These are phyloP conservation scores for Papilio protenor DNA, from an alignment of 2,888 invertebrate genomes.

Conservation along the genomic window DNA sequence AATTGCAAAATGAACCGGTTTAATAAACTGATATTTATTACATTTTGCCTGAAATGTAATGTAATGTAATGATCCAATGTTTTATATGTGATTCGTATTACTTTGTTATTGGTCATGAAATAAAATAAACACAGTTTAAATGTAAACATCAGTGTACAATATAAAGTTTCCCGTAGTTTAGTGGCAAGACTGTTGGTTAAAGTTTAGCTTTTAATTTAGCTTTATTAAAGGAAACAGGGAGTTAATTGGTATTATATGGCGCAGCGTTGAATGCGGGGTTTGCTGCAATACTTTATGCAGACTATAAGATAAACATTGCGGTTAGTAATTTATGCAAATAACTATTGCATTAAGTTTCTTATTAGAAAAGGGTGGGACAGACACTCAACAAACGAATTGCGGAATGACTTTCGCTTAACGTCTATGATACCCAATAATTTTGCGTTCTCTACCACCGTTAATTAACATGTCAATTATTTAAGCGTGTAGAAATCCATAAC, in stretches of 20 bases:
- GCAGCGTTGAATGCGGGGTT: slow-evolving; percentile 3
- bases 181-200: not conserved
- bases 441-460: no score
- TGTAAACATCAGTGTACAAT: not conserved
- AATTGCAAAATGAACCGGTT: no score
- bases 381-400: not conserved
- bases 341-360: not conserved
- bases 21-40: no score
- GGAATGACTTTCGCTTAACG: no score
- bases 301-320: slow-evolving; percentile 1
- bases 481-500: no score
- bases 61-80: no score
- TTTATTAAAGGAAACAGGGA: slow-evolving; percentile 22
- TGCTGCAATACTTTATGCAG: slow-evolving; percentile 28
- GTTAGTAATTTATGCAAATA: not conserved
- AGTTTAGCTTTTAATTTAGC: slow-evolving; percentile 26
- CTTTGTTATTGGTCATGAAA: no score
- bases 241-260: slow-evolving; percentile 27
- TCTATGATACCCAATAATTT: no score
- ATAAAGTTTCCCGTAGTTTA: not conserved
- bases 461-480: no score
- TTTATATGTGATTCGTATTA: no score
- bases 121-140: not conserved
- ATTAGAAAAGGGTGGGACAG: not conserved
- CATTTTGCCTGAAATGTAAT: no score